phyloP scores from a whole-genome alignment of 2,113 vertebrate species.

The Pachycephala philippinensis region DNA sequence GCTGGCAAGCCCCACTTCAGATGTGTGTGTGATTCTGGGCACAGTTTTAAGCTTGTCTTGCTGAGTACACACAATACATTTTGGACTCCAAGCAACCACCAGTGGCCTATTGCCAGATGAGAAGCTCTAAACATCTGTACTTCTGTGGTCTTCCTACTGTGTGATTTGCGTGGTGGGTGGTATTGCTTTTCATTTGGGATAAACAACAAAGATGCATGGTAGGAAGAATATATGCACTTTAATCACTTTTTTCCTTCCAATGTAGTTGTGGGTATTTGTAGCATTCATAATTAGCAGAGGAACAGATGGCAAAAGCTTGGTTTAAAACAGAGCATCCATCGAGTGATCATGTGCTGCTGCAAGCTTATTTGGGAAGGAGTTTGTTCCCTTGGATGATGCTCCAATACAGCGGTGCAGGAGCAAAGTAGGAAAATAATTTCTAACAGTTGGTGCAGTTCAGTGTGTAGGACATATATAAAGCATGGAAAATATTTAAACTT shows the following conservation, averaged over 20 bases:
- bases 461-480: neutral
- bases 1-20: neutral
- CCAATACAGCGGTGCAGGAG: neutral
- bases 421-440: neutral
- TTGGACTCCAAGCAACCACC: neutral
- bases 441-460: neutral
- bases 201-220: neutral
- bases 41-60: neutral
- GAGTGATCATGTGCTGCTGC: neutral
- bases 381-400: neutral
- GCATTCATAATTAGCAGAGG: slow-evolving; percentile 50
- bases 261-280: slow-evolving; percentile 43
- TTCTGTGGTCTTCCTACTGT: neutral
- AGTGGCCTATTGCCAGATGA: neutral
- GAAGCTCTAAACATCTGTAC: neutral
- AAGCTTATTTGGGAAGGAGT: neutral
- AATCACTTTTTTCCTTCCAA: neutral
- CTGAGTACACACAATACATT: neutral
- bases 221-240: neutral
- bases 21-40: neutral
- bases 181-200: neutral
- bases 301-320: slow-evolving; percentile 61
- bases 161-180: neutral
- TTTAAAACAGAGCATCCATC: slow-evolving; percentile 38
- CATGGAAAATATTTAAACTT: neutral